Evolutionary conservation across 2,113 vertebrate species (phyloP).

Genomic region (Aix galericulata): DNA sequence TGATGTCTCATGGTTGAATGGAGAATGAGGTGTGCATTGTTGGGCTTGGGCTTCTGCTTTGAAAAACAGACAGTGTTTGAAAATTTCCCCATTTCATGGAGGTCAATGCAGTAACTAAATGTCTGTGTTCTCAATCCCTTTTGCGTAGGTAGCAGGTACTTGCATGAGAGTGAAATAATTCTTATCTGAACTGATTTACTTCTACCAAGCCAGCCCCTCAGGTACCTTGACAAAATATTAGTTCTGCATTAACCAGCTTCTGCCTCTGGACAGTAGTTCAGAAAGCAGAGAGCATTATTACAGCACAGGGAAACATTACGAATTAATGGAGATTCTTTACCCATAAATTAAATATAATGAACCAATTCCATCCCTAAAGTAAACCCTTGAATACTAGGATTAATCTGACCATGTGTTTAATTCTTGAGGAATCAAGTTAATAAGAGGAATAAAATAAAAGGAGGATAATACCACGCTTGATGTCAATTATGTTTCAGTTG

Average conservation of each 20-base stretch:
- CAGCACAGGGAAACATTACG: neutral
- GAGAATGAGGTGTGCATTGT: neutral
- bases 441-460: neutral
- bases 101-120: neutral
- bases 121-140: neutral
- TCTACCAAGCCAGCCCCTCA: neutral
- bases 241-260: neutral
- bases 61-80: neutral
- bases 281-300: neutral
- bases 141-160: neutral
- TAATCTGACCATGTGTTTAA: constrained; percentile 26
- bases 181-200: neutral
- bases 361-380: neutral
- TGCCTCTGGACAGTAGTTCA: neutral
- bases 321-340: neutral
- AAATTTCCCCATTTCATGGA: neutral
- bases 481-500: neutral
- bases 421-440: neutral
- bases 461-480: neutral
- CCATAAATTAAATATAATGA: constrained; percentile 17
- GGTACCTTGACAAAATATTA: neutral
- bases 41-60: neutral
- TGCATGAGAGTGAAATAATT: neutral
- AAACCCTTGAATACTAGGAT: neutral
- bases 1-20: neutral